Evolutionary conservation across 2,888 invertebrate species (phyloP).

Genomic region (Ethmia dodecea): DNA sequence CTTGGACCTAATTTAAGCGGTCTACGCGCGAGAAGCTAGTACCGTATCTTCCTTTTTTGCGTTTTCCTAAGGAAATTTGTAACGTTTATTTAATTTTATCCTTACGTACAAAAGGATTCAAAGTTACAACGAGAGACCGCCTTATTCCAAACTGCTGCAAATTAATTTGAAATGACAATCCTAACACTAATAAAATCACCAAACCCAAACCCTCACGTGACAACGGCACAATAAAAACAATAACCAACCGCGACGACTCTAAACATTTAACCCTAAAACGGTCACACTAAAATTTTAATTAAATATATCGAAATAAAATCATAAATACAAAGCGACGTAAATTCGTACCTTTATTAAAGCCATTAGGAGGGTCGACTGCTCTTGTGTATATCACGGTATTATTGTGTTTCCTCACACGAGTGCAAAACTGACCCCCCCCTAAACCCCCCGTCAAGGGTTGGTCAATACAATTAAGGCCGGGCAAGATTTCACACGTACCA

Average conservation of each 20-base stretch:
- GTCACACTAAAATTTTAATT: constrained; percentile 67
- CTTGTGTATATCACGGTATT: constrained; percentile 59
- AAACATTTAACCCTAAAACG: constrained; percentile 18
- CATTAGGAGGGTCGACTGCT: constrained; percentile 57
- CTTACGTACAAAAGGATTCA: too few species aligned
- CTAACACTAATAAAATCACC: too few species aligned
- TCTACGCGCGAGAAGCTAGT: too few species aligned
- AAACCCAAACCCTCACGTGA: not conserved
- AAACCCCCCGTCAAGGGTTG: constrained; percentile 33
- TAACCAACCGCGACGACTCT: constrained; percentile 18
- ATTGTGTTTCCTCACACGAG: constrained; percentile 61
- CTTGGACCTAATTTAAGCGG: too few species aligned
- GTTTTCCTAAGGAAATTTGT: too few species aligned
- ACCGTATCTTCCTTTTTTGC: too few species aligned
- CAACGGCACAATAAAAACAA: constrained; percentile 18
- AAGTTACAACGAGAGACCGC: too few species aligned
- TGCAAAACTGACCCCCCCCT: constrained; percentile 3
- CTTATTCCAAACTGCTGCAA: too few species aligned
- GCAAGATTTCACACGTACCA: constrained; percentile 73
- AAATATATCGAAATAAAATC: constrained; percentile 73
- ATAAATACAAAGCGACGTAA: constrained; percentile 64
- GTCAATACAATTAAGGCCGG: constrained; percentile 72
- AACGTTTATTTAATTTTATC: too few species aligned
- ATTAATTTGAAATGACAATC: too few species aligned
- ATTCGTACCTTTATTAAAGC: constrained; percentile 74